phyloP scores from a whole-genome alignment of 2,888 invertebrate genomes.

The Mythimna albipuncta region DNA sequence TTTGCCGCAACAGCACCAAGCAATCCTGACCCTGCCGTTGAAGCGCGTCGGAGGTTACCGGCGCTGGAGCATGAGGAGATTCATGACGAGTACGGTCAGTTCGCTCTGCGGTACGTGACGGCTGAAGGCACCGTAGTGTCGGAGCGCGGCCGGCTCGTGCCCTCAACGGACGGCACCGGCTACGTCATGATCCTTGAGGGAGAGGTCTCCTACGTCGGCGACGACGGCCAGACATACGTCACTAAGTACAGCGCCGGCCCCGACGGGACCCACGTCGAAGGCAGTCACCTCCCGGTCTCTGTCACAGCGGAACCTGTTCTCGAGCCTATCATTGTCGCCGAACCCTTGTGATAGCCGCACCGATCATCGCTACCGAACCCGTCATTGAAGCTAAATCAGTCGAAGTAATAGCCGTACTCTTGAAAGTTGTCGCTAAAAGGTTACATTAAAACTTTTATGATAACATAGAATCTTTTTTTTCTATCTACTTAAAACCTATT shows the following conservation, averaged over 20 bases:
- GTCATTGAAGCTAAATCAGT: not conserved
- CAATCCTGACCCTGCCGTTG: slow-evolving; percentile 44
- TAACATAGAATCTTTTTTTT: not conserved
- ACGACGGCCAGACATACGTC: slow-evolving; percentile 78
- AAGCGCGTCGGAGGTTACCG: slow-evolving; percentile 66
- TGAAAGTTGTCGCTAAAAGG: not conserved
- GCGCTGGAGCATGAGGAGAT: slow-evolving; percentile 74
- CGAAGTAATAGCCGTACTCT: slow-evolving; percentile 11
- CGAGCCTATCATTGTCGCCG: not conserved
- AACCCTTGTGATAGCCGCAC: slow-evolving; percentile 15
- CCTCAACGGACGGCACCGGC: slow-evolving; percentile 67
- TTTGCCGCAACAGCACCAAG: slow-evolving; percentile 67
- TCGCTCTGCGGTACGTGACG: slow-evolving; percentile 77
- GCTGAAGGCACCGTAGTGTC: slow-evolving; percentile 77
- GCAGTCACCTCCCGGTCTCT: slow-evolving; percentile 71
- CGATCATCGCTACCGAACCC: slow-evolving; percentile 12
- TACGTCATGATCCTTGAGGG: slow-evolving; percentile 77
- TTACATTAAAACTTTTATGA: slow-evolving; percentile 18
- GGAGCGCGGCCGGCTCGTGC: slow-evolving; percentile 76
- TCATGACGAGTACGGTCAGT: slow-evolving; percentile 77
- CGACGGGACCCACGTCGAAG: slow-evolving; percentile 74
- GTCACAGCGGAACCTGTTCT: slow-evolving; percentile 57
- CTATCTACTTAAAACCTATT: not conserved
- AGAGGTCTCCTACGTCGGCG: slow-evolving; percentile 75
- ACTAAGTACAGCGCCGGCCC: slow-evolving; percentile 78